These are phyloP conservation scores for Buathra laborator DNA, from an alignment of 2,888 invertebrate species.

Conservation along the genomic window DNA sequence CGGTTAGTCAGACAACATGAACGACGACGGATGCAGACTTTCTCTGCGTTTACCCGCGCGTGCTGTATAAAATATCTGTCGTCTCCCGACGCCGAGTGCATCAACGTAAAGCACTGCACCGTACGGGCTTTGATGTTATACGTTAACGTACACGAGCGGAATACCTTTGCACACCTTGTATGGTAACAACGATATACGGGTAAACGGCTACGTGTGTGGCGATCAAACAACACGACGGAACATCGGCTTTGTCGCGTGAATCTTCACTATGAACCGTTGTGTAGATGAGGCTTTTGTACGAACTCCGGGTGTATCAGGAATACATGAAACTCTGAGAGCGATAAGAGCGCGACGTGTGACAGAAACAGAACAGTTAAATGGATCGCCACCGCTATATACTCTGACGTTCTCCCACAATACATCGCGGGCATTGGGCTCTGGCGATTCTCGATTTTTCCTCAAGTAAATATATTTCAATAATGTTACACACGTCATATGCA, in stretches of 20 bases:
- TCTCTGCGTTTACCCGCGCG: not conserved
- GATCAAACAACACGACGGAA: constrained; percentile 5
- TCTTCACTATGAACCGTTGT: constrained; percentile 21
- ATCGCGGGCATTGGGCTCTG: constrained; percentile 26
- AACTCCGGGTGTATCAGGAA: constrained; percentile 1
- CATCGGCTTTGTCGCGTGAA: constrained; percentile 20
- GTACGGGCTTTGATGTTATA: not conserved
- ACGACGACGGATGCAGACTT: constrained; percentile 5
- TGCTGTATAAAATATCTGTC: constrained; percentile 6
- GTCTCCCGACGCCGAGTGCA: not conserved
- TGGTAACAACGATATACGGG: not conserved
- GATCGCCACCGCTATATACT: constrained; percentile 15
- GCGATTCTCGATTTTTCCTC: constrained; percentile 34
- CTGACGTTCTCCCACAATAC: constrained; percentile 15
- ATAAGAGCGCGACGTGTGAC: constrained; percentile 17
- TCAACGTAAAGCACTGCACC: constrained; percentile 5
- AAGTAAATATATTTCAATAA: constrained; percentile 40
- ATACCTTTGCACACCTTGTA: constrained; percentile 3
- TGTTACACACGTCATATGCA: constrained; percentile 15
- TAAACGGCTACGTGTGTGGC: not conserved
- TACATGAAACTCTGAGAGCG: not conserved
- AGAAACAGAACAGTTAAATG: constrained; percentile 42
- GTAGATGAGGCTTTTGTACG: constrained; percentile 16
- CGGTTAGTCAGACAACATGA: constrained; percentile 53
- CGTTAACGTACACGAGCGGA: not conserved